Conservation (phyloP, 2,113 vertebrate species). For the Oxygymnocypris stewartii region DNA sequence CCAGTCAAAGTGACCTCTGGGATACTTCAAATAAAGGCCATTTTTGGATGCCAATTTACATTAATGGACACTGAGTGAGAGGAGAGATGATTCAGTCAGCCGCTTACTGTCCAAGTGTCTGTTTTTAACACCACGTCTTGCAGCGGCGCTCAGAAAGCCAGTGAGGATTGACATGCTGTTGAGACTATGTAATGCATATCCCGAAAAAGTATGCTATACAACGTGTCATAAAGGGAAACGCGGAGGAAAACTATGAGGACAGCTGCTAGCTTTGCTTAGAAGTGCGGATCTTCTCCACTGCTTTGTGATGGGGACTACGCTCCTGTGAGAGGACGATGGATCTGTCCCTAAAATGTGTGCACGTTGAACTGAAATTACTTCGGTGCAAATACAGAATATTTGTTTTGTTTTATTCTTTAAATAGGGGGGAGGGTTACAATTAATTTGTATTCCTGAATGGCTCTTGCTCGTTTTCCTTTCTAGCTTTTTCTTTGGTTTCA, state of each 20-base stretch:
- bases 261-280: constrained; percentile 53
- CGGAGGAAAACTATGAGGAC: background rate
- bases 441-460: constrained; percentile 43
- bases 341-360: background rate
- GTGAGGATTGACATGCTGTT: background rate
- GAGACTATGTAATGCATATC: constrained; percentile 35
- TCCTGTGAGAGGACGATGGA: constrained; percentile 2
- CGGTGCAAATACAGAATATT: background rate
- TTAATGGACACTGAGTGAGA: constrained; percentile 4
- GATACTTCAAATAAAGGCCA: constrained; percentile 20
- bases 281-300: constrained; percentile 2
- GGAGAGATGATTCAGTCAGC: constrained; percentile 16
- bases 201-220: constrained; percentile 43
- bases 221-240: constrained; percentile 25
- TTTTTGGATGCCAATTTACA: constrained; percentile 14
- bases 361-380: constrained; percentile 23
- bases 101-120: background rate
- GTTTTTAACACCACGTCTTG: constrained; percentile 22
- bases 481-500: background rate
- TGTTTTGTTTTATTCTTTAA: background rate
- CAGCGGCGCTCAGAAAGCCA: background rate
- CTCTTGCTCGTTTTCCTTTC: constrained; percentile 34
- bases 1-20: constrained; percentile 32
- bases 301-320: constrained; percentile 19
- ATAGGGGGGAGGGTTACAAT: background rate